A percentile compares a stretch with the other conserved stretches of the same genome.
These are phyloP conservation scores for Adineta ricciae DNA, from an alignment of 2,888 invertebrate species.

Conservation along the genomic window DNA sequence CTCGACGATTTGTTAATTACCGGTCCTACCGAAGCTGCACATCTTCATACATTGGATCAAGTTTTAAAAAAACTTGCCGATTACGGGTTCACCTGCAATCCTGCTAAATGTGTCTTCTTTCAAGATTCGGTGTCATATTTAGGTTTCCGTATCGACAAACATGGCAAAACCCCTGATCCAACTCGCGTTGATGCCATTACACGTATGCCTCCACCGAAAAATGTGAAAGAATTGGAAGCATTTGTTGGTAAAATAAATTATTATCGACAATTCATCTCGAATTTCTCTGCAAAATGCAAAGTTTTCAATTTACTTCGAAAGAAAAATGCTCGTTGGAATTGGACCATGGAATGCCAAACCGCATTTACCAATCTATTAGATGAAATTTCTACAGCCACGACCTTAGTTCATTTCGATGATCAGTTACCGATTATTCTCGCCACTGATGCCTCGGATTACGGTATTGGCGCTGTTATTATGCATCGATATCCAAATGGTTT, in stretches of 20 bases:
- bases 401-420: conserved; percentile 42
- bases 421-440: conserved; percentile 40
- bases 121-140: conserved; percentile 36
- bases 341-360: no score
- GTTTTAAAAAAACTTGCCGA: background rate
- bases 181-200: conserved; percentile 38
- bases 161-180: conserved; percentile 37
- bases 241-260: conserved; percentile 40
- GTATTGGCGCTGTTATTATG: conserved; percentile 43
- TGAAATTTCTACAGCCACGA: conserved; percentile 32
- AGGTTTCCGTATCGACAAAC: conserved; percentile 36
- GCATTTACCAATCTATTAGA: no score
- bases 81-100: background rate
- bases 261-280: conserved; percentile 39
- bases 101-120: conserved; percentile 19
- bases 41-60: conserved; percentile 33
- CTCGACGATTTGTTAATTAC: conserved; percentile 36
- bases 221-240: conserved; percentile 38
- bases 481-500: conserved; percentile 37
- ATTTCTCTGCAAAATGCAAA: conserved; percentile 36
- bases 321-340: conserved; percentile 34
- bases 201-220: conserved; percentile 38
- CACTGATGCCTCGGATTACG: conserved; percentile 46
- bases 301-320: conserved; percentile 37
- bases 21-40: conserved; percentile 34